Evolutionary conservation across 1,140 invertebrate species (phyloP).

Genomic region (Littorina saxatilis): DNA sequence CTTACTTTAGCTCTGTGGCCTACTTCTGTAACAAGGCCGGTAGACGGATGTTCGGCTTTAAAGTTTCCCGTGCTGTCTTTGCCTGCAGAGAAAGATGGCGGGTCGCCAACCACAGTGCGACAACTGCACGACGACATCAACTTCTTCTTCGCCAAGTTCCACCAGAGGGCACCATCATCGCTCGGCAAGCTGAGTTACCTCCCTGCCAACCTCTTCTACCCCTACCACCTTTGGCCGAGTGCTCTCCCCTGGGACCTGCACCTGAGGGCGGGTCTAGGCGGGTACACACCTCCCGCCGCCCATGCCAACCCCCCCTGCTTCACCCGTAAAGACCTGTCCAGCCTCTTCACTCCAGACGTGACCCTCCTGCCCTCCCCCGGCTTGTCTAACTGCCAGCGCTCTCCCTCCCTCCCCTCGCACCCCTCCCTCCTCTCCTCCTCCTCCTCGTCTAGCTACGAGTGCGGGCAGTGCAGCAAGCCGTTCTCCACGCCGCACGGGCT

Average conservation of each 20-base stretch:
- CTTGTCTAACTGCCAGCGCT: background rate
- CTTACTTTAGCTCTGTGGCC: too few relatives aligned
- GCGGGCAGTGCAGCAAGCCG: slow-evolving; percentile 98
- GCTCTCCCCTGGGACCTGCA: background rate
- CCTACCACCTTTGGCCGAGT: slow-evolving; percentile 19
- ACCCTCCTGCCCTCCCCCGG: background rate
- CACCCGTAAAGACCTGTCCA: background rate
- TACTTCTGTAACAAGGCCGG: too few relatives aligned
- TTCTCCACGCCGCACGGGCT: slow-evolving; percentile 96
- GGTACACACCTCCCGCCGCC: background rate
- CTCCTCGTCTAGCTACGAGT: slow-evolving; percentile 84
- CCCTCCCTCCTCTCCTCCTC: background rate
- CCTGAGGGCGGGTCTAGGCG: background rate
- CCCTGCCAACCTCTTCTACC: slow-evolving; percentile 32
- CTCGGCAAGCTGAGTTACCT: slow-evolving; percentile 28
- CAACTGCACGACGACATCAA: background rate
- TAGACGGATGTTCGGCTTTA: too few relatives aligned
- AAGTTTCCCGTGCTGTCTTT: too few relatives aligned
- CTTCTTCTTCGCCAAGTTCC: background rate
- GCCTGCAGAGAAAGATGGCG: too few relatives aligned
- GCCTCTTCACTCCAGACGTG: too few relatives aligned
- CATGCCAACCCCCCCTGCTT: background rate
- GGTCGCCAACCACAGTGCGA: background rate
- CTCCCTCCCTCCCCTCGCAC: background rate
- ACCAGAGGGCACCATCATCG: background rate